phyloP scores from a whole-genome alignment of 2,888 invertebrate species.

The Taphrorychus bicolor region DNA sequence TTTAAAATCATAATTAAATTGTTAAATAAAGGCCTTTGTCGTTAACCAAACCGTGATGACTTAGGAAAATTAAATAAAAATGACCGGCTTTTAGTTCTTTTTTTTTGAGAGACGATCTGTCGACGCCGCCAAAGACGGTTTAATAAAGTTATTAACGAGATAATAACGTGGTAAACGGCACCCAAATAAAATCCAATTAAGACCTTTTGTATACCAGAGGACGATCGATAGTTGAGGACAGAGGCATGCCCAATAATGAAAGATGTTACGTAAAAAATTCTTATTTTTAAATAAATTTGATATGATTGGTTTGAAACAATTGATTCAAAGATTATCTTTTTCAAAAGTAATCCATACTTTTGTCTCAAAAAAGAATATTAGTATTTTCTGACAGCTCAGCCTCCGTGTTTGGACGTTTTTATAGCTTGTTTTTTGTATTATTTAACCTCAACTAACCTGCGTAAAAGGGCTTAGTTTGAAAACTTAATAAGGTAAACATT shows the following conservation, averaged over 20 bases:
- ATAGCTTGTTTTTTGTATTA: too few relatives aligned
- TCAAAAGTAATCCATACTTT: too few relatives aligned
- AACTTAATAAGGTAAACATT: too few relatives aligned
- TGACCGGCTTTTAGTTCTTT: constrained; percentile 30
- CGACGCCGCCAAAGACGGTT: constrained; percentile 40
- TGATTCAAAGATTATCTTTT: too few relatives aligned
- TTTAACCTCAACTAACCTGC: too few relatives aligned
- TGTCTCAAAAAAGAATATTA: too few relatives aligned
- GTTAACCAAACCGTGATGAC: constrained; percentile 23
- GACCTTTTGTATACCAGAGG: background rate
- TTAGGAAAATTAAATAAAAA: constrained; percentile 34
- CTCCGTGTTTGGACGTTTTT: too few relatives aligned
- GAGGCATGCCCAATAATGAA: background rate
- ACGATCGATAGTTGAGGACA: too few relatives aligned
- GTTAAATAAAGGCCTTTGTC: constrained; percentile 5
- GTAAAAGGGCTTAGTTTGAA: too few relatives aligned
- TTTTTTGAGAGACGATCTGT: constrained; percentile 26
- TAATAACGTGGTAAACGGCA: constrained; percentile 48
- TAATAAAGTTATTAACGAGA: constrained; percentile 54
- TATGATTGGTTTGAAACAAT: too few relatives aligned
- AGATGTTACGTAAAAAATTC: background rate
- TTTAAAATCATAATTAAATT: constrained; percentile 4
- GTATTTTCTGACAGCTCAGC: too few relatives aligned
- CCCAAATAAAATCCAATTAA: constrained; percentile 52
- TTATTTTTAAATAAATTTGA: too few relatives aligned